These are phyloP conservation scores for Drosophila lini DNA, from an alignment of 1,140 invertebrate species.

Conservation along the genomic window DNA sequence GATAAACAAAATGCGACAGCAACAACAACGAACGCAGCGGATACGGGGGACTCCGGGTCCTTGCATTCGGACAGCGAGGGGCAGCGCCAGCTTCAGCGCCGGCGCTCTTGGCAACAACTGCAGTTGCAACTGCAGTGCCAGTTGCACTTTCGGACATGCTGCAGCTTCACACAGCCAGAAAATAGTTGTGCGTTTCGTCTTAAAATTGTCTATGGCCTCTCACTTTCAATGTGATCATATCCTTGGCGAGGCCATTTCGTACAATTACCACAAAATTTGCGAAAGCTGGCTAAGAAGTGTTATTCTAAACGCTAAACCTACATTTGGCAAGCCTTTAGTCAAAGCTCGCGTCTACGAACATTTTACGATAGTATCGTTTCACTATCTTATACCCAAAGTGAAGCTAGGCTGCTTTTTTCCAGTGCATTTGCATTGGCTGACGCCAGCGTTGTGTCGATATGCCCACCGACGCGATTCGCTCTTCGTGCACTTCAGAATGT, in stretches of 20 bases:
- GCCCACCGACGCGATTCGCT: slow-evolving; percentile 17
- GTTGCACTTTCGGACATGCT: slow-evolving; percentile 4
- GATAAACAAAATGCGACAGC: slow-evolving; percentile 71
- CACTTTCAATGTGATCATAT: neutral
- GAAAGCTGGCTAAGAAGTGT: neutral
- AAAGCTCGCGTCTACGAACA: too few species aligned
- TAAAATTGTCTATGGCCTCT: neutral
- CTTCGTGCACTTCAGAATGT: slow-evolving; percentile 4
- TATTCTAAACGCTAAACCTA: neutral
- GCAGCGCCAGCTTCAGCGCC: slow-evolving; percentile 18
- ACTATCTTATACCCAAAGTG: too few species aligned
- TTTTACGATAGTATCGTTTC: too few species aligned
- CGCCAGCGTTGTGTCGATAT: slow-evolving; percentile 10
- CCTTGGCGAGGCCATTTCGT: neutral
- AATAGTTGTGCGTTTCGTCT: neutral
- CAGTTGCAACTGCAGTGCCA: slow-evolving; percentile 11
- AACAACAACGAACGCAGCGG: slow-evolving; percentile 15
- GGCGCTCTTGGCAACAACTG: slow-evolving; percentile 39
- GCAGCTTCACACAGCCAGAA: neutral
- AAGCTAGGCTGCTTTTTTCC: neutral
- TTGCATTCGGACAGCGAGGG: slow-evolving; percentile 24
- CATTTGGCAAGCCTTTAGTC: neutral
- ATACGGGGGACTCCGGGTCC: slow-evolving; percentile 29
- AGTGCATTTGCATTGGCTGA: slow-evolving; percentile 29
- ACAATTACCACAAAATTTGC: neutral